Percentiles rank a stretch among this genome's conserved stretches.
Conservation (phyloP, 2,113 vertebrate species). For the Lasiurus cinereus region DNA sequence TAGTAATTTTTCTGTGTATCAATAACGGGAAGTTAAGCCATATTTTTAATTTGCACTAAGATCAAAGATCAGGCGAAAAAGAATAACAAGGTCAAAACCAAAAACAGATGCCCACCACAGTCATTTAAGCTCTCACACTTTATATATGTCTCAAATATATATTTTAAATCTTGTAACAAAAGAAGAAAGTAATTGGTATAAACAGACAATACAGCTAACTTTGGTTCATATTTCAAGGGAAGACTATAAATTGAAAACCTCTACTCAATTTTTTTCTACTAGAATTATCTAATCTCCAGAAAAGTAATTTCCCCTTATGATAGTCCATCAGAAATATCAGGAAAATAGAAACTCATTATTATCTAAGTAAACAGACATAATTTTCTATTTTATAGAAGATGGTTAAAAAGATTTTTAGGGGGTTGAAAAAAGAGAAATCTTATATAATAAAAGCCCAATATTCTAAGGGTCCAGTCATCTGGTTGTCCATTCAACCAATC, state of each 20-base stretch:
- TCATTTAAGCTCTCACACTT: not conserved
- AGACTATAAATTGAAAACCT: not conserved
- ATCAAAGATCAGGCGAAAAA: not conserved
- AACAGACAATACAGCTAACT: not conserved
- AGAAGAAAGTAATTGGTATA: not conserved
- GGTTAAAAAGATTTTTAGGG: not conserved
- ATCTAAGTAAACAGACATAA: not conserved
- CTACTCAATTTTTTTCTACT: conserved; percentile 13
- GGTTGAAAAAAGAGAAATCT: not conserved
- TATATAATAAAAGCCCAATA: no score
- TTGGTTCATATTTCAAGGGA: not conserved
- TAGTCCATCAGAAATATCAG: not conserved
- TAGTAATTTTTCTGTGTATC: not conserved
- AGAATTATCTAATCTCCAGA: not conserved
- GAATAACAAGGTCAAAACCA: not conserved
- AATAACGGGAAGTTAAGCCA: not conserved
- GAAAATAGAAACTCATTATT: not conserved
- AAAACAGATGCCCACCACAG: not conserved
- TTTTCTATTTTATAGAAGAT: not conserved
- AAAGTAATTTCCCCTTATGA: not conserved
- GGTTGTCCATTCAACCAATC: no score
- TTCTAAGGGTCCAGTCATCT: no score
- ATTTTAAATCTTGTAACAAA: not conserved
- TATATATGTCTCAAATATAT: not conserved
- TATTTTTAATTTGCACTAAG: conserved; percentile 17